Evolutionary conservation across 2,888 invertebrate genomes (phyloP).

Genomic region (Sympetrum striolatum): DNA sequence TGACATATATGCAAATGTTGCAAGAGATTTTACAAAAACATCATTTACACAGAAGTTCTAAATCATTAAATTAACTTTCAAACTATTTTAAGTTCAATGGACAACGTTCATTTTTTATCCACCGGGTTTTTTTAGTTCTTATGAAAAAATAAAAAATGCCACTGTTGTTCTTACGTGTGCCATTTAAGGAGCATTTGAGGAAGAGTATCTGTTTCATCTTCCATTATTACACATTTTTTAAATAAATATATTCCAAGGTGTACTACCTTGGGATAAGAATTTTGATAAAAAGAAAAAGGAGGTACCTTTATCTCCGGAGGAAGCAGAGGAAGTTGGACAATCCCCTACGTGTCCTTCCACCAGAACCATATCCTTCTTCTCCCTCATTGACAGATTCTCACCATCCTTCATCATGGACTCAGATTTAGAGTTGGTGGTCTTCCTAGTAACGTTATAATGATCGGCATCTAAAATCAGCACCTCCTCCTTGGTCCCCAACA

Average conservation of each 20-base stretch:
- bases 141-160: too few relatives aligned
- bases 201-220: too few relatives aligned
- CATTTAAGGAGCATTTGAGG: too few relatives aligned
- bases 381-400: constrained; percentile 45
- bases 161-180: too few relatives aligned
- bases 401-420: constrained; percentile 16
- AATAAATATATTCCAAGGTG: background rate
- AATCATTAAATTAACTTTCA: too few relatives aligned
- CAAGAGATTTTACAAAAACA: too few relatives aligned
- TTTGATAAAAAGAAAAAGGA: background rate
- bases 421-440: background rate
- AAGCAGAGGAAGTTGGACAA: constrained; percentile 52
- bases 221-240: background rate
- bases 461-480: background rate
- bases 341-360: constrained; percentile 50
- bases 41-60: too few relatives aligned
- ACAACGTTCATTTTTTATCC: too few relatives aligned
- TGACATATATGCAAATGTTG: too few relatives aligned
- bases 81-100: too few relatives aligned
- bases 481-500: constrained; percentile 2
- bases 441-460: background rate
- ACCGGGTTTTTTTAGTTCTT: too few relatives aligned
- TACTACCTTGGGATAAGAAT: background rate
- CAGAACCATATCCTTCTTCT: constrained; percentile 50
- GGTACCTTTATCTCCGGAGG: constrained; percentile 49